Evolutionary conservation across 1,140 invertebrate species (phyloP), one percentile per base, ranked within the genome.

Genomic region (Portunus trituberculatus): DNA sequence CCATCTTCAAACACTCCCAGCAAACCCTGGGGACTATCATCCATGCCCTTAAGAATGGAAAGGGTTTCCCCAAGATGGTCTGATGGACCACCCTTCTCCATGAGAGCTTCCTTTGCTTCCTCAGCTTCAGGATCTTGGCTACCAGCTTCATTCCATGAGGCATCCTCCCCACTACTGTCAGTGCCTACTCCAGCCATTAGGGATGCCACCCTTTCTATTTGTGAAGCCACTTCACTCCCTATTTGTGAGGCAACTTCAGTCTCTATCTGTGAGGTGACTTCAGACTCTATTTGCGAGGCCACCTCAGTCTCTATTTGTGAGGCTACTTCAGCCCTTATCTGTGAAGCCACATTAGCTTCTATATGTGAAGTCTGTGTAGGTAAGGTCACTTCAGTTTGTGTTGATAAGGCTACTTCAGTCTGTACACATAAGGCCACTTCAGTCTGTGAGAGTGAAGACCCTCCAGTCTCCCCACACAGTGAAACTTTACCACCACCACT

Each of bases 31-130:
- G 94, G 52, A 32, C 88, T 91, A 2, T 67, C 82, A 39, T 76
- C 94, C 86, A 95, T 95, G 16, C 91, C 94, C 76, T 92, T 84
- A 16, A 95, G 59, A n/a, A 95, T 92, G 12, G 94, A 95, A 14
- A 95, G 28, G 6, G 94, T 95, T 31, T 95, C 94, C 31, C 91
- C 91, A 0, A 95, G 48, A 29, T 88, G 82, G 91, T 95, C 94
- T 16, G 91, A 95, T 16, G 89, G 46, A 4, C 31, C 14, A 48
- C 39, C 52, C 46, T 95, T 95, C 14, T 94, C 93, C 76, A 32
- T 31, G 25, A 45, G 31, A 7, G 88, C 32, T 14, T 0, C 88
- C 48, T 46, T 90, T 0, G 32, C 32, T 12, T 90, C 88, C 10
- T 39, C 88, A 14, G 7, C 32, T 16, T 46, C 28, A 28, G n/a